A percentile compares a stretch with the other conserved stretches of the same genome.
phyloP scores from a whole-genome alignment of 2,888 invertebrate species.

The Hedychridium roseum region DNA sequence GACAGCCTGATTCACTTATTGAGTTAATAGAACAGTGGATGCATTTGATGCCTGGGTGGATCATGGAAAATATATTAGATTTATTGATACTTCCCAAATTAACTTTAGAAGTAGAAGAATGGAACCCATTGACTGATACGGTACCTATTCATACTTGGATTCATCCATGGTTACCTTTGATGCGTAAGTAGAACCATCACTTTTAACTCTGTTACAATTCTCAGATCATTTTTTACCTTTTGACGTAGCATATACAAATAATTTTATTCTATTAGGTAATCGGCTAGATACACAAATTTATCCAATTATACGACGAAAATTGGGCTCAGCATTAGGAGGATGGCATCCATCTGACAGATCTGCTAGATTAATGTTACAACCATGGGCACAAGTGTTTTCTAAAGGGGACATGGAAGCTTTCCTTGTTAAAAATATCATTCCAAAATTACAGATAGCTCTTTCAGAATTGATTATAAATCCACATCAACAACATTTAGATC shows the following conservation, averaged over 20 bases:
- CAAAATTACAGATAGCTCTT: constrained; percentile 80
- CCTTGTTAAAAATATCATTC: constrained; percentile 85
- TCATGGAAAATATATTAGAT: constrained; percentile 82
- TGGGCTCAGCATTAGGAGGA: constrained; percentile 85
- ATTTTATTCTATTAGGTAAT: constrained; percentile 45
- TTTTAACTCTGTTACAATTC: not conserved
- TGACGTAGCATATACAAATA: not conserved
- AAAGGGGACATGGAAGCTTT: constrained; percentile 82
- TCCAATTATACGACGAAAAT: constrained; percentile 90
- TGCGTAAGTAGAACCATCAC: constrained; percentile 67
- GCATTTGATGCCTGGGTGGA: constrained; percentile 82
- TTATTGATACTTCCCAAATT: constrained; percentile 82
- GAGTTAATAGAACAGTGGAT: constrained; percentile 84
- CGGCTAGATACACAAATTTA: constrained; percentile 74
- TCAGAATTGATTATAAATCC: constrained; percentile 76
- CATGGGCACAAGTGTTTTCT: constrained; percentile 85
- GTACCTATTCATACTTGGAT: constrained; percentile 97
- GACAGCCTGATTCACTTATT: constrained; percentile 80
- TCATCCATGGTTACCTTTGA: constrained; percentile 92
- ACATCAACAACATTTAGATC: constrained; percentile 79
- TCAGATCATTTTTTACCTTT: not conserved
- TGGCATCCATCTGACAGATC: constrained; percentile 97
- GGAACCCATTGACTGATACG: constrained; percentile 96
- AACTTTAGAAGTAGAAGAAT: constrained; percentile 79
- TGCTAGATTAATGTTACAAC: constrained; percentile 88